Base-by-base conservation (phyloP, 1,140 invertebrate genomes). In the Drosophila orena region DNA sequence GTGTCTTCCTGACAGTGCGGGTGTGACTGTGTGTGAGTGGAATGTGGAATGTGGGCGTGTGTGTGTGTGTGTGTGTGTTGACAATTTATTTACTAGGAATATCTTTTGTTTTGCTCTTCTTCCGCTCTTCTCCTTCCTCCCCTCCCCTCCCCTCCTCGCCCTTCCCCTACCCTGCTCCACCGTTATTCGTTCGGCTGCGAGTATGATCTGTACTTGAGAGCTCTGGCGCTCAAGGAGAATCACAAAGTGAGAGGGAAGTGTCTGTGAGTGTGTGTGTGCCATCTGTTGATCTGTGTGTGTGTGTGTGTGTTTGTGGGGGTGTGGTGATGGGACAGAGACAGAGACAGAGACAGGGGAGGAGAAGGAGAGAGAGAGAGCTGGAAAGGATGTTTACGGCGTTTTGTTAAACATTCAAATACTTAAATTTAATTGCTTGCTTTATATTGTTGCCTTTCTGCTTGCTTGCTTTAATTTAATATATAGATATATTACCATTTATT, bases 371-470 rank as follows among this genome's bases (percentile, higher is more conserved):
- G 38, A 52, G 54, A 65, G 84, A 79, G 79, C 75, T 75, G 69
- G 61, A 78, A 44, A 81, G 61, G 73, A 66, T 88, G 66, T 72
- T 76, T 62, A 62, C 58, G 77, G 72, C 56, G 56, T 81, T 65
- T 58, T 89, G 65, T 88, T 89, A 79, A 88, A 88, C 79, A 88
- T 88, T 79, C 78, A 77, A 79, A 89, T 88, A 83, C 83, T 83
- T 88, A 89, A 90, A 89, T 80, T 77, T 90, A 89, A 68, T 90
- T 90, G 77, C 85, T 90, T 90, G 69, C 75, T 76, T 85, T 89
- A 81, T 85, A 85, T 86, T 83, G 53, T 83, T 79, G 84, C 79
- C 79, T 65, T 88, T 72, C 71, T 70, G 66, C 66, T 70, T 70
- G 66, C 66, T 70, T 70, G 65, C 59, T 79, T 81, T 83, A 75